Percentiles rank a stretch among this genome's conserved stretches.
Evolutionary conservation across 2,113 vertebrate genomes (phyloP).

Genomic region (Ardeotis arabs): DNA sequence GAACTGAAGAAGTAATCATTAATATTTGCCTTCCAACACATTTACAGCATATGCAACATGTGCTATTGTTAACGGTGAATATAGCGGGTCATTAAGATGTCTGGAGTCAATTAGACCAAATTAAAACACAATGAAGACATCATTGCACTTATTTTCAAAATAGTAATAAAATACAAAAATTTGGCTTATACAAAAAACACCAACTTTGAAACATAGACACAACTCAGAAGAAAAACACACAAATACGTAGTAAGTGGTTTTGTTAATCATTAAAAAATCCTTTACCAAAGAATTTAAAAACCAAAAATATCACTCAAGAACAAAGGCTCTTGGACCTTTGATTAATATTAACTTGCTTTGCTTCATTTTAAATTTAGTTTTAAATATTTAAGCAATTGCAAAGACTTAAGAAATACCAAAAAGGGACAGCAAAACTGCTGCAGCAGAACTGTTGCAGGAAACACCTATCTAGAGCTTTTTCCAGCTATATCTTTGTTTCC

Average conservation of each 20-base stretch:
- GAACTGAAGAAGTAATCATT: slow-evolving; percentile 18
- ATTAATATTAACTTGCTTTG: neutral
- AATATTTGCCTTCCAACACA: slow-evolving; percentile 44
- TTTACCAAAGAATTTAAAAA: neutral
- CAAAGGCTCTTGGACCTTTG: neutral
- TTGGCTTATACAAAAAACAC: neutral
- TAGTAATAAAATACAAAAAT: slow-evolving; percentile 1
- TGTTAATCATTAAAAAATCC: neutral
- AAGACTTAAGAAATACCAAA: neutral
- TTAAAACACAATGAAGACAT: slow-evolving; percentile 41
- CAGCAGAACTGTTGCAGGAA: neutral
- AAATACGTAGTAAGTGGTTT: neutral
- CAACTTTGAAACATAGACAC: neutral
- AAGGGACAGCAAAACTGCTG: neutral
- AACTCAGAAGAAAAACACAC: neutral
- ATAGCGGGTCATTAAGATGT: neutral
- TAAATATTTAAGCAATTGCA: neutral
- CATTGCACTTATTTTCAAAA: slow-evolving; percentile 29
- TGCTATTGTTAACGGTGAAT: neutral
- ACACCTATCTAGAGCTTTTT: neutral
- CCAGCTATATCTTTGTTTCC: neutral
- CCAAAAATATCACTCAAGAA: neutral
- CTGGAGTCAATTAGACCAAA: slow-evolving; percentile 12
- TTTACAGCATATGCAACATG: slow-evolving; percentile 6
- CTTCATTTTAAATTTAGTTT: neutral